phyloP scores from a whole-genome alignment of 2,113 vertebrate species.

The Albula goreensis region DNA sequence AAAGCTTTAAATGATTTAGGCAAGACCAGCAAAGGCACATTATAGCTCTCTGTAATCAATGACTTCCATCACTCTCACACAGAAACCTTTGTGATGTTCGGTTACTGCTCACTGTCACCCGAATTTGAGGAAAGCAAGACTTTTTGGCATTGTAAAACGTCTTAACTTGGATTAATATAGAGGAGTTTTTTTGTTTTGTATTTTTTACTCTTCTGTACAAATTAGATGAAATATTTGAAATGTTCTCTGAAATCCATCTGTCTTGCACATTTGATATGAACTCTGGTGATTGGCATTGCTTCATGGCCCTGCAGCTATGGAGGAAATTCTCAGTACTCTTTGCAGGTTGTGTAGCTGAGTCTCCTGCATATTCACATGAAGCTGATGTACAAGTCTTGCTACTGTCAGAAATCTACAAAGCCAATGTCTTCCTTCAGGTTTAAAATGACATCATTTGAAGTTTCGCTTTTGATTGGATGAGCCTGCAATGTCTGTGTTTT shows the following conservation, averaged over 20 bases:
- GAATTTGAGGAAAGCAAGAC: background rate
- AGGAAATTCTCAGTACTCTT: constrained; percentile 29
- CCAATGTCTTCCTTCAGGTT: constrained; percentile 53
- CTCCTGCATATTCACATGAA: constrained; percentile 12
- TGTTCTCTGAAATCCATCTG: constrained; percentile 21
- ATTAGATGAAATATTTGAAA: background rate
- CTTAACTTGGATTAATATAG: background rate
- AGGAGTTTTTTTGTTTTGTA: background rate
- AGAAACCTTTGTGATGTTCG: background rate
- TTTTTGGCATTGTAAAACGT: background rate
- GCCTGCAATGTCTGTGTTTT: too few relatives aligned
- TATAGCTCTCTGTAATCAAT: background rate
- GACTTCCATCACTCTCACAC: constrained; percentile 1
- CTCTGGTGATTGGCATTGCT: constrained; percentile 33
- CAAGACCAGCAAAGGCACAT: background rate
- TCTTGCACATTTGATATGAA: constrained; percentile 1
- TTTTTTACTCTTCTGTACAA: background rate
- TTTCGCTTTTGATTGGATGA: constrained; percentile 53
- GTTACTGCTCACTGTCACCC: background rate
- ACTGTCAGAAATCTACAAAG: background rate
- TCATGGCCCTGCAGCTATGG: constrained; percentile 26
- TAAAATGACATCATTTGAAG: constrained; percentile 70
- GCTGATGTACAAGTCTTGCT: constrained; percentile 13
- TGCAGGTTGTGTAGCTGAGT: constrained; percentile 15
- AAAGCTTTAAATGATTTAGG: constrained; percentile 27